Evolutionary conservation across 2,797 vertebrate species (phyloP).

Genomic region (Protonibea diacanthus): DNA sequence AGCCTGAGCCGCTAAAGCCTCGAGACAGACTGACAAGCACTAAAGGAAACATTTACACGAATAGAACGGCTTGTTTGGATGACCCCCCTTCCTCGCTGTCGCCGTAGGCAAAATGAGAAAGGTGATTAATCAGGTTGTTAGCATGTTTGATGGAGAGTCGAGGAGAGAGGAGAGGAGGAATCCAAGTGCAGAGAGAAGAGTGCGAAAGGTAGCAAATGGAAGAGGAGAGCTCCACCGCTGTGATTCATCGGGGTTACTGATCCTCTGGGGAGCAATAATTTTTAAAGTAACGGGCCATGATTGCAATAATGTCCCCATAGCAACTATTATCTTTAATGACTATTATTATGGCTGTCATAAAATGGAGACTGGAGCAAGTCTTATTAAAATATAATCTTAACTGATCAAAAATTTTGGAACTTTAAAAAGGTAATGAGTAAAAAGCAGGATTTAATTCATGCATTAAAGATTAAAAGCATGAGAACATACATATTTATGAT

Average conservation of each 20-base stretch:
- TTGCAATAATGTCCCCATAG: conserved; percentile 81
- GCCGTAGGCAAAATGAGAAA: conserved; percentile 64
- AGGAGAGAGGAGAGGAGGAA: conserved; percentile 50
- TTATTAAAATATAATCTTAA: conserved; percentile 64
- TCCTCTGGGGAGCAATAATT: conserved; percentile 73
- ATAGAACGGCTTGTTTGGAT: conserved; percentile 76
- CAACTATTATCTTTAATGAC: conserved; percentile 82
- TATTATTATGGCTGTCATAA: conserved; percentile 78
- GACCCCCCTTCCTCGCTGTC: conserved; percentile 62
- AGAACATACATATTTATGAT: not conserved
- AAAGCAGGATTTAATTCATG: not conserved
- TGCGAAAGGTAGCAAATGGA: conserved; percentile 65
- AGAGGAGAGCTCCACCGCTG: conserved; percentile 46
- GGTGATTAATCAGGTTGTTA: conserved; percentile 83
- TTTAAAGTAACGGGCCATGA: conserved; percentile 76
- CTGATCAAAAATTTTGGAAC: conserved; percentile 29
- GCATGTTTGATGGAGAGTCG: conserved; percentile 76
- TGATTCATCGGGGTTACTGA: conserved; percentile 73
- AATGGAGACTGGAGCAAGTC: conserved; percentile 69
- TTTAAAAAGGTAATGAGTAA: not conserved
- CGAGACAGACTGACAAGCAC: conserved; percentile 73
- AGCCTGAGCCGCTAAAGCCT: conserved; percentile 55
- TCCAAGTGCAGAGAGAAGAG: conserved; percentile 41
- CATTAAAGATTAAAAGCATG: not conserved
- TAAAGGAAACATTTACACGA: conserved; percentile 79